Base-by-base conservation (phyloP, 2,113 vertebrate genomes). In the Panurus biarmicus region DNA sequence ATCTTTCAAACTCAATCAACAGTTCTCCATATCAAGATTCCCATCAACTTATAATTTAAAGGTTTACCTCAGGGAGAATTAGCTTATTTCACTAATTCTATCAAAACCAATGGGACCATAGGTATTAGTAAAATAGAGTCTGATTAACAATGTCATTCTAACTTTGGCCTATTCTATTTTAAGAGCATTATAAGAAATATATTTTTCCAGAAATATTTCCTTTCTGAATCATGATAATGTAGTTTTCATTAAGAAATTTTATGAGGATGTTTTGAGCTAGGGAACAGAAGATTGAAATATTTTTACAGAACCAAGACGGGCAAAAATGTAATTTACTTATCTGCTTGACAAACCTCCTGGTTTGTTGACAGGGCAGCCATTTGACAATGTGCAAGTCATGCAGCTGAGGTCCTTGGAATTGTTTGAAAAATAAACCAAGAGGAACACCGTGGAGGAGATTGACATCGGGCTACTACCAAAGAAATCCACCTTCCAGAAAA, bases 21-120 rank as follows among this genome's bases (percentile, higher is more conserved):
- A 54, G 23, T 89, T 91, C 6, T 14, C 9, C 29, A 31, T 65
- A 93, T 58, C 35, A 85, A 76, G 22, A 38, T 89, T 91, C 91
- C 71, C 29, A 95, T 73, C 62, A 74, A 26, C 12, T 83, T 95
- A 87, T 66, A 76, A 91, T 76, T 87, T 83, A 85, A 91, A 89
- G 4, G 11, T 61, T 92, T 91, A 82, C 19, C 57, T 85, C 14
- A 36, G 54, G 47, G 61, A 93, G 75, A 94, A 76, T 26, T 50
- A 91, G 8, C 17, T 91, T n/a, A 14, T 89, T 94, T 95, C 56
- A 70, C 21, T 62, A 85, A 71, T 83, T 89, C 38, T 73, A 25
- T 54, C 89, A 36, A 66, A 92, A 94, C 82, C 80, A 87, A 51
- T 92, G 23, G 20, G 16, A 78, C 12, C 42, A 36, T 64, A 61